These are phyloP conservation scores for Noctua comes DNA, from an alignment of 2,888 invertebrate species.

Conservation along the genomic window DNA sequence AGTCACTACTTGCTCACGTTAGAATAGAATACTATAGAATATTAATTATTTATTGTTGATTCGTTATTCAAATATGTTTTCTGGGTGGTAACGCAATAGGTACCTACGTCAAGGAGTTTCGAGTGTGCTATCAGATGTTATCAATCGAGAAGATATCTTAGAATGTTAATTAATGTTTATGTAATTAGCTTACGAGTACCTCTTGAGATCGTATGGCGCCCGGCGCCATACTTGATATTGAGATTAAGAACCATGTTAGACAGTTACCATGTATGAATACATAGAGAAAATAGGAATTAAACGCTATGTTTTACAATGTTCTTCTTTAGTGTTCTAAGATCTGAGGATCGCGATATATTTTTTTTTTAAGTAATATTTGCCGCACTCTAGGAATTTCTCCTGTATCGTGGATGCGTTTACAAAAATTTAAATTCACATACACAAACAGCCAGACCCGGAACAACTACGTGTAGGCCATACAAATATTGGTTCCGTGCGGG, in stretches of 20 bases:
- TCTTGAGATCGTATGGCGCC: conserved; percentile 6
- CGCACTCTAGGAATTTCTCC: too few species aligned
- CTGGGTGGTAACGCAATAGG: not conserved
- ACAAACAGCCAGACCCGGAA: too few species aligned
- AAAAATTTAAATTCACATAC: too few species aligned
- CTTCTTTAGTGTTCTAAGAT: not conserved
- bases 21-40: not conserved
- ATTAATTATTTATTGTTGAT: not conserved
- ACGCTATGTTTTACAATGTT: not conserved
- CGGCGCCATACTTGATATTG: not conserved
- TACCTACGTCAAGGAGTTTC: not conserved
- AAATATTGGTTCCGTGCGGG: too few species aligned
- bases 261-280: not conserved
- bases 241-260: conserved; percentile 3
- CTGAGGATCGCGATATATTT: not conserved
- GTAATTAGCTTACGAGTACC: conserved; percentile 22
- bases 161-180: conserved; percentile 41
- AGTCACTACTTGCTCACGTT: not conserved
- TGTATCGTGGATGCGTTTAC: too few species aligned
- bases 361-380: too few species aligned
- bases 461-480: too few species aligned
- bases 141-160: conserved; percentile 24
- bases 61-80: not conserved
- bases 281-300: conserved; percentile 18
- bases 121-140: conserved; percentile 30